A percentile compares a stretch with the other conserved stretches of the same genome.
phyloP scores from a whole-genome alignment of 2,888 invertebrate species.

The Cosmopolites sordidus region DNA sequence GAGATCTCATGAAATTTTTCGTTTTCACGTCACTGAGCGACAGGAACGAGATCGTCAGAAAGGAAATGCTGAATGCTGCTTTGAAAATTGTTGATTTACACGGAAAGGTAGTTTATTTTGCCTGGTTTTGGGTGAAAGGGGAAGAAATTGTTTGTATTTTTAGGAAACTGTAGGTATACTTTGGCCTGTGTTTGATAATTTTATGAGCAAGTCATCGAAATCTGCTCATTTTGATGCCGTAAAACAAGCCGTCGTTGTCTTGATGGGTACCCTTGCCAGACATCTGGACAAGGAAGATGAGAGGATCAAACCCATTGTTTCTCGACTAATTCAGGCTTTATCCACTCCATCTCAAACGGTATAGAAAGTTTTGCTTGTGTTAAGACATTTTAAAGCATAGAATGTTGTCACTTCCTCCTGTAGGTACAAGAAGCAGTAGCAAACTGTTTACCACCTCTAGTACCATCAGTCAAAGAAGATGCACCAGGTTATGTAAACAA shows the following conservation, averaged over 20 bases:
- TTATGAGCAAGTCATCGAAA: slow-evolving; percentile 89
- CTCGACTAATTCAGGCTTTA: slow-evolving; percentile 82
- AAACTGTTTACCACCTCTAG: slow-evolving; percentile 90
- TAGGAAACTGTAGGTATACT: slow-evolving; percentile 67
- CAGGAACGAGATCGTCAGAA: slow-evolving; percentile 73
- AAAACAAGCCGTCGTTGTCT: slow-evolving; percentile 91
- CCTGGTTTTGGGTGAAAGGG: neutral
- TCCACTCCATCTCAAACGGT: slow-evolving; percentile 94
- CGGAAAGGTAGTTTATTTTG: slow-evolving; percentile 65
- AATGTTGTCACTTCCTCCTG: slow-evolving; percentile 3
- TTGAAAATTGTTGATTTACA: slow-evolving; percentile 86
- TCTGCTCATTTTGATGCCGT: slow-evolving; percentile 87
- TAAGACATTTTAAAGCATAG: neutral
- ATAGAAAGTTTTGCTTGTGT: too few species aligned
- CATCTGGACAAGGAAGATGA: slow-evolving; percentile 89
- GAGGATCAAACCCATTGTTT: slow-evolving; percentile 90
- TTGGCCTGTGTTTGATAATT: slow-evolving; percentile 88
- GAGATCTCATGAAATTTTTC: slow-evolving; percentile 72
- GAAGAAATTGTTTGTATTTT: too few species aligned
- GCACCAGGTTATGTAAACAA: slow-evolving; percentile 84
- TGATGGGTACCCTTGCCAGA: slow-evolving; percentile 96
- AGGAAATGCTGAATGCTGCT: slow-evolving; percentile 92
- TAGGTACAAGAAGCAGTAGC: slow-evolving; percentile 90
- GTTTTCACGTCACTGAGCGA: slow-evolving; percentile 85
- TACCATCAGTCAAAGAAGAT: slow-evolving; percentile 88